A percentile compares a stretch with the other conserved stretches of the same genome.
These are phyloP conservation scores for Premnoplex brunnescens DNA, from an alignment of 2,797 vertebrate genomes.

Conservation along the genomic window DNA sequence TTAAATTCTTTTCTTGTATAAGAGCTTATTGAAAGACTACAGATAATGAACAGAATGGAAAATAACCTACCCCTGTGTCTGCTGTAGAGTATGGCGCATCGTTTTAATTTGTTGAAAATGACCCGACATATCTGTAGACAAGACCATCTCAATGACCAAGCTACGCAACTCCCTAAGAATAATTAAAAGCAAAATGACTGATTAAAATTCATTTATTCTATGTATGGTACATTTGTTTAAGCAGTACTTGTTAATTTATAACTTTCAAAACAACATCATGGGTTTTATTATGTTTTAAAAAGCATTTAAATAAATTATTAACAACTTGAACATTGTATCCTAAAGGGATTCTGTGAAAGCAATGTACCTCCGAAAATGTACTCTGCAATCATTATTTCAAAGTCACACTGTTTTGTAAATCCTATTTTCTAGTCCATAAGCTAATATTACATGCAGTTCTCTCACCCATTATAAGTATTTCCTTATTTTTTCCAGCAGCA, in stretches of 20 bases:
- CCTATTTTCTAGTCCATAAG: constrained; percentile 5
- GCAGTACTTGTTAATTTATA: constrained; percentile 19
- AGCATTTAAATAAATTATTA: constrained; percentile 45
- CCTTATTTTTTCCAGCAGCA: neutral
- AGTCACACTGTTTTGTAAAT: neutral
- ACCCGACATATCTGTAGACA: constrained; percentile 98
- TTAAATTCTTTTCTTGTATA: constrained; percentile 20
- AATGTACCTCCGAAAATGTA: neutral
- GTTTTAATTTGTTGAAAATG: constrained; percentile 99
- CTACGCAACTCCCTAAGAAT: constrained; percentile 88
- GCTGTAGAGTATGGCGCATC: constrained; percentile 89
- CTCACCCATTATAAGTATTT: neutral
- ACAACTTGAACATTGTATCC: neutral
- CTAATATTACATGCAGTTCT: constrained; percentile 13
- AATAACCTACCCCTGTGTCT: constrained; percentile 86
- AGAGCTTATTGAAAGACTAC: neutral
- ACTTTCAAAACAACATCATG: constrained; percentile 26
- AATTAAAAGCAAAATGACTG: constrained; percentile 56
- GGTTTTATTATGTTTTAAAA: constrained; percentile 10
- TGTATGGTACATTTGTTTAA: constrained; percentile 18
- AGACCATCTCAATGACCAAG: constrained; percentile 98
- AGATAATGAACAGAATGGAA: constrained; percentile 24
- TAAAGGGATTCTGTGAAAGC: neutral
- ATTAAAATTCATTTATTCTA: constrained; percentile 39
- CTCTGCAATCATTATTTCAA: neutral